Conservation (phyloP, 2,113 vertebrate genomes). For the Phalacrocorax pelagicus region DNA sequence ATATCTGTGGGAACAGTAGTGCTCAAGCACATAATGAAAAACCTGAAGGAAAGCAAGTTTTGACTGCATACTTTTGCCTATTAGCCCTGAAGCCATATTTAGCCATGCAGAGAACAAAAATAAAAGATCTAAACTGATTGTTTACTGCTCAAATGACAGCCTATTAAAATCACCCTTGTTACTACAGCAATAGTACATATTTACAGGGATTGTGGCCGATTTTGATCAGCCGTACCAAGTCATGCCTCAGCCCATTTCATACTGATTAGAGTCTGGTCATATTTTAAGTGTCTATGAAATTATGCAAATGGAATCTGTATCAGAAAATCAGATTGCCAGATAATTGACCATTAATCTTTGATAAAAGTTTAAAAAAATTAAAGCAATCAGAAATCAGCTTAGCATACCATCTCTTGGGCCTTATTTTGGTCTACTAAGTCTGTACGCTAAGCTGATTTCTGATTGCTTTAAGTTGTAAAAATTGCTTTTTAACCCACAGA, state of each 20-base stretch:
- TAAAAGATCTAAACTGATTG: not conserved
- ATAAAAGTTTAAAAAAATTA: constrained; percentile 69
- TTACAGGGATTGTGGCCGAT: constrained; percentile 36
- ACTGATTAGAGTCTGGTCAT: constrained; percentile 57
- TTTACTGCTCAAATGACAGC: constrained; percentile 11
- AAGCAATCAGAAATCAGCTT: constrained; percentile 68
- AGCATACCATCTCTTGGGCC: constrained; percentile 34
- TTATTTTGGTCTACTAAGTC: constrained; percentile 63
- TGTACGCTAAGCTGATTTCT: constrained; percentile 64
- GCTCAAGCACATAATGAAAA: constrained; percentile 11
- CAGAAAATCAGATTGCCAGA: constrained; percentile 69
- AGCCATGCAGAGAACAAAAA: not conserved
- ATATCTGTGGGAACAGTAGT: not conserved
- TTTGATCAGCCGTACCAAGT: constrained; percentile 34
- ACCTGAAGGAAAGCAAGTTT: not conserved
- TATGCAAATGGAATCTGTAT: constrained; percentile 65
- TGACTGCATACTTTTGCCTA: not conserved
- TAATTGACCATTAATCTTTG: constrained; percentile 70
- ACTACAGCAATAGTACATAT: constrained; percentile 6
- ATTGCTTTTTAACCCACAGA: constrained; percentile 61
- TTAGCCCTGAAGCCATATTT: constrained; percentile 1
- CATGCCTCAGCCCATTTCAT: constrained; percentile 51
- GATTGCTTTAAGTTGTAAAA: constrained; percentile 70
- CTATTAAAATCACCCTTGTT: constrained; percentile 39
- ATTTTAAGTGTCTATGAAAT: constrained; percentile 67